phyloP scores from a whole-genome alignment of 2,888 invertebrate species.

The Calliopum simillimum region DNA sequence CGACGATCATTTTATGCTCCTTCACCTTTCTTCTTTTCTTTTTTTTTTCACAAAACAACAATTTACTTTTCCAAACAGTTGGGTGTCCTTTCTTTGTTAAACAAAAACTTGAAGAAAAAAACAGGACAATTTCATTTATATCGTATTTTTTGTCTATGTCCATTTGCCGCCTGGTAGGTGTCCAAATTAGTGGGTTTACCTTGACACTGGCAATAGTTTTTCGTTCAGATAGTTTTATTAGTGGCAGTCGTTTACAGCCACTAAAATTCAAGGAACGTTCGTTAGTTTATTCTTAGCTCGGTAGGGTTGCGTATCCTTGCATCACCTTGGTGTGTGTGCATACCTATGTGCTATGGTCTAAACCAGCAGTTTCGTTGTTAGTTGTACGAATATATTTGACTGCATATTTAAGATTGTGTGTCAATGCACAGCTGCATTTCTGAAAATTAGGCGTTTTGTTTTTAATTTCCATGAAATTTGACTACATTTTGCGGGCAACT shows the following conservation, averaged over 20 bases:
- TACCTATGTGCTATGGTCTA: not conserved
- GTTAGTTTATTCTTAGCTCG: not conserved
- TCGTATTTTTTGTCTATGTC: not conserved
- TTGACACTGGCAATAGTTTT: not conserved
- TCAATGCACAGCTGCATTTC: slow-evolving; percentile 25
- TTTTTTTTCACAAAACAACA: slow-evolving; percentile 1
- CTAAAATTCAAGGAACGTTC: slow-evolving; percentile 25
- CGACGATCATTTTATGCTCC: not conserved
- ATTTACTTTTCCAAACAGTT: slow-evolving; percentile 31
- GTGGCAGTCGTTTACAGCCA: not conserved
- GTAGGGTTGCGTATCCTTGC: slow-evolving; percentile 15
- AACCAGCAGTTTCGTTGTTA: not conserved
- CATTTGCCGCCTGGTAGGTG: slow-evolving; percentile 31
- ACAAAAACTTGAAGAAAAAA: not conserved
- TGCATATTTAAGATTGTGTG: not conserved
- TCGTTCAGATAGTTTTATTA: not conserved
- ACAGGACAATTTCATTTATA: slow-evolving; percentile 8
- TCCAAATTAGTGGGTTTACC: slow-evolving; percentile 29
- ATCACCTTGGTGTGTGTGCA: not conserved
- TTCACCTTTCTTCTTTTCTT: not conserved
- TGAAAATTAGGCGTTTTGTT: slow-evolving; percentile 25
- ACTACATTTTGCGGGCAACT: not conserved
- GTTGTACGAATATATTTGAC: not conserved
- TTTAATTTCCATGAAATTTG: not conserved
- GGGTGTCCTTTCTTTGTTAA: slow-evolving; percentile 23